These are phyloP conservation scores for Muricea muricata DNA, from an alignment of 92 coral and sea anemone genomes.

Conservation along the genomic window DNA sequence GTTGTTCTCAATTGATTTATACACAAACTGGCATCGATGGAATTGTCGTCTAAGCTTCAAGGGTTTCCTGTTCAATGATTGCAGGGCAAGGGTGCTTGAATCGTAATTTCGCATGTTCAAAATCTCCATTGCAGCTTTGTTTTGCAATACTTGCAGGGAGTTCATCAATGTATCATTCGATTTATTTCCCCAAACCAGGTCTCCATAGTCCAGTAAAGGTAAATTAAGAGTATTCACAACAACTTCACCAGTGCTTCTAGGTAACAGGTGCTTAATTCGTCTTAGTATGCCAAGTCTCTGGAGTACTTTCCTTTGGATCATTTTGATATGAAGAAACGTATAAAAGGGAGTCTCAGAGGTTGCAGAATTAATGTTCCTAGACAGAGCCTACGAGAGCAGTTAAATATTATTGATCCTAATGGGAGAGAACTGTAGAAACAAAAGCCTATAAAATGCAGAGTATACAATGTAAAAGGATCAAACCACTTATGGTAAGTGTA, in stretches of 20 bases:
- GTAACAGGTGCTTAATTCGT: slow-evolving; percentile 52
- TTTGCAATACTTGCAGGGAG: slow-evolving; percentile 52
- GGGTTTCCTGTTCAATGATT: too few species aligned
- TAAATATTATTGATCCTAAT: too few species aligned
- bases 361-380: too few species aligned
- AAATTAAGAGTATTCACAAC: slow-evolving; percentile 38
- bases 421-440: too few species aligned
- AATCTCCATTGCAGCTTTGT: slow-evolving; percentile 49
- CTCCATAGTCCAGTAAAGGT: slow-evolving; percentile 52
- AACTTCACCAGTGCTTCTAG: slow-evolving; percentile 46
- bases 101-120: slow-evolving; percentile 43
- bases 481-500: too few species aligned
- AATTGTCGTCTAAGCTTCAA: too few species aligned
- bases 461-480: too few species aligned
- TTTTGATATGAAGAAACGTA: slow-evolving; percentile 35
- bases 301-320: slow-evolving; percentile 44
- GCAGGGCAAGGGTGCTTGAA: slow-evolving; percentile 17
- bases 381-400: too few species aligned
- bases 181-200: slow-evolving; percentile 46
- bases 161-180: slow-evolving; percentile 45
- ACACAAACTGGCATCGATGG: too few species aligned
- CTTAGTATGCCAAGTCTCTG: slow-evolving; percentile 46
- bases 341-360: too few species aligned
- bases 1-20: background rate
- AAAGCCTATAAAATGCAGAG: too few species aligned